A percentile compares a stretch with the other conserved stretches of the same genome.
phyloP scores from a whole-genome alignment of 2,113 vertebrate species.

The Brevimyrus niger region DNA sequence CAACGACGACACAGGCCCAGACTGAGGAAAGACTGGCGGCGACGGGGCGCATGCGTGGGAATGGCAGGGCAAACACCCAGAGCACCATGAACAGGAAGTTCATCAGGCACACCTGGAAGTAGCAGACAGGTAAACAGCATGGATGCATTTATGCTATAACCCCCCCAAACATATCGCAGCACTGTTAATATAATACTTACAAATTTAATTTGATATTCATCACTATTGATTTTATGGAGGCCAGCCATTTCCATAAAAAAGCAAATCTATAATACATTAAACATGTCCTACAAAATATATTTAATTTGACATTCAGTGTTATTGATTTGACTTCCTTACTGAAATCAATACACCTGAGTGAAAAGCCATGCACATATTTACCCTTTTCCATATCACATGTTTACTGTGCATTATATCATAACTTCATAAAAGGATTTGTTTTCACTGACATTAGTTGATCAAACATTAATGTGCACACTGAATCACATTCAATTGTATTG shows the following conservation, averaged over 20 bases:
- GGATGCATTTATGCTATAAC: background rate
- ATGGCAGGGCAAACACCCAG: conserved; percentile 63
- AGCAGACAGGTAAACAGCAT: background rate
- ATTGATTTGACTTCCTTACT: background rate
- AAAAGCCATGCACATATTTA: background rate
- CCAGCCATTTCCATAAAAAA: background rate
- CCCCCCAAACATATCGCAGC: background rate
- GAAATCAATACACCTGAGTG: conserved; percentile 7
- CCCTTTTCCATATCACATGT: background rate
- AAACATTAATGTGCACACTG: background rate
- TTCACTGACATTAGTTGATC: background rate
- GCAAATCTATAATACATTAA: conserved; percentile 14
- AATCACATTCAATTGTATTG: background rate
- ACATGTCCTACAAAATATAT: conserved; percentile 3
- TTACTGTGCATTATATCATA: background rate
- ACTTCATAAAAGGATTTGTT: background rate
- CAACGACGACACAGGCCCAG: conserved; percentile 65
- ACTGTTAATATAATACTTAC: background rate
- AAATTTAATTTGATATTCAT: conserved; percentile 6
- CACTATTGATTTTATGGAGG: conserved; percentile 4
- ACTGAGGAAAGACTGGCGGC: conserved; percentile 57
- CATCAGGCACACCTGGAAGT: conserved; percentile 61
- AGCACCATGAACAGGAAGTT: conserved; percentile 59
- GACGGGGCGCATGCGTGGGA: conserved; percentile 46
- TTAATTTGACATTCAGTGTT: conserved; percentile 6